Evolutionary conservation across 2,797 vertebrate genomes (phyloP).

Genomic region (Sebastes iracundus): DNA sequence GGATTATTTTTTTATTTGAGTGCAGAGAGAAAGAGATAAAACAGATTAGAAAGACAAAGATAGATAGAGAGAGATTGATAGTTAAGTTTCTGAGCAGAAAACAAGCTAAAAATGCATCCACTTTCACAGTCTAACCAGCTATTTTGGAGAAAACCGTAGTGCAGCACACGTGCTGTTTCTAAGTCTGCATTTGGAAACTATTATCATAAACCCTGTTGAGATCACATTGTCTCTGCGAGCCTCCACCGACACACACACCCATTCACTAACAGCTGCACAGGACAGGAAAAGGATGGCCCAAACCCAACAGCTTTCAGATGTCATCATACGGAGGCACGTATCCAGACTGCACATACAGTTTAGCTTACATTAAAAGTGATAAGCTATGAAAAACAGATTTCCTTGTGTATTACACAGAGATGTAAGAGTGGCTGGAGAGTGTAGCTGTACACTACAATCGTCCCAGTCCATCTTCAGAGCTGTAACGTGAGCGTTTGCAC

Average conservation of each 20-base stretch:
- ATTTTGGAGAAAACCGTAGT: background rate
- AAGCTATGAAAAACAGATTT: slow-evolving; percentile 42
- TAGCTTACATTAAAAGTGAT: slow-evolving; percentile 47
- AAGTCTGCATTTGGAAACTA: slow-evolving; percentile 66
- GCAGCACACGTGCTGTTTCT: slow-evolving; percentile 42
- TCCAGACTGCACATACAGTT: slow-evolving; percentile 38
- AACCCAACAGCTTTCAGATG: slow-evolving; percentile 43
- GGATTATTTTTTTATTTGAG: background rate
- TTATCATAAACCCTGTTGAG: slow-evolving; percentile 66
- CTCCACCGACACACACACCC: slow-evolving; percentile 21
- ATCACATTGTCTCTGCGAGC: slow-evolving; percentile 52
- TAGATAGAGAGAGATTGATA: background rate
- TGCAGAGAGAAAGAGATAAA: background rate
- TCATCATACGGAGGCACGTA: slow-evolving; percentile 21
- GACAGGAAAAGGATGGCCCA: slow-evolving; percentile 48
- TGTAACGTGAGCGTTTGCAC: slow-evolving; percentile 56
- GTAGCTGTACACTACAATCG: slow-evolving; percentile 44
- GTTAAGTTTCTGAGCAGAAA: background rate
- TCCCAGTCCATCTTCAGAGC: slow-evolving; percentile 52
- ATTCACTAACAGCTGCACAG: slow-evolving; percentile 63
- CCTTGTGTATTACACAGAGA: background rate
- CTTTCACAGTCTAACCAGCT: background rate
- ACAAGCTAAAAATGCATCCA: background rate
- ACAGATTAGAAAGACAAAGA: background rate
- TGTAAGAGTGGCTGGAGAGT: slow-evolving; percentile 14